phyloP scores from a whole-genome alignment of 2,113 vertebrate genomes.

The Gnathonemus longibarbis region DNA sequence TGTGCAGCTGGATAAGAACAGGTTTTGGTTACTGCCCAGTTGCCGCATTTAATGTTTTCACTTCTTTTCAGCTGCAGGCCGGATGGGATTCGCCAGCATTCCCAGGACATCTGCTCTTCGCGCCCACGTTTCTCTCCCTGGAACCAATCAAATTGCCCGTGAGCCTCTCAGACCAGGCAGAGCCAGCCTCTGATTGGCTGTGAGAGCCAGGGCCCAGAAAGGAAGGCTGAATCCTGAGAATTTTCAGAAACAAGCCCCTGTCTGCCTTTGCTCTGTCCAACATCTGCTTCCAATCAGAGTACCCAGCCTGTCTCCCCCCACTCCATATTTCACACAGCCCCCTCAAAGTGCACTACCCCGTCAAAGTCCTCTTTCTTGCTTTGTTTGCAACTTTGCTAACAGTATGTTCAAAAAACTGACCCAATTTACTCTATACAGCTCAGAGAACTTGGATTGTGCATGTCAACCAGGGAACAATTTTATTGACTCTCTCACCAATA shows the following conservation, averaged over 20 bases:
- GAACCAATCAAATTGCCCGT: conserved; percentile 48
- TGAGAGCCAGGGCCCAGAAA: conserved; percentile 60
- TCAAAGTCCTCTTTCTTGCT: not conserved
- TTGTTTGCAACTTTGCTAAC: conserved; percentile 14
- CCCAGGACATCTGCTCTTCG: conserved; percentile 73
- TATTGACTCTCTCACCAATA: not conserved
- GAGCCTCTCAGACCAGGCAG: conserved; percentile 37
- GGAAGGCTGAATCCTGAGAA: conserved; percentile 66
- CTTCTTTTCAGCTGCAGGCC: conserved; percentile 56
- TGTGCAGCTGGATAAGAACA: conserved; percentile 50
- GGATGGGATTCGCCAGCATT: conserved; percentile 68
- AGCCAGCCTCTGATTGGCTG: conserved; percentile 51
- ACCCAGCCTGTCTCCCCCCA: conserved; percentile 32
- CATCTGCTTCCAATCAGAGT: conserved; percentile 75
- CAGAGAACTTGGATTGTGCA: conserved; percentile 34
- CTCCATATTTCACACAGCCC: conserved; percentile 21
- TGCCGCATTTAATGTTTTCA: conserved; percentile 60
- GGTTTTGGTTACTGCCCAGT: conserved; percentile 63
- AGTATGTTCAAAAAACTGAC: not conserved
- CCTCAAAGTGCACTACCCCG: not conserved
- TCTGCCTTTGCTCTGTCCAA: conserved; percentile 49
- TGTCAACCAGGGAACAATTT: conserved; percentile 12
- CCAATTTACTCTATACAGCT: not conserved
- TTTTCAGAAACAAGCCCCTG: conserved; percentile 62
- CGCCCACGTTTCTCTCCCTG: conserved; percentile 52